phyloP scores from a whole-genome alignment of 2,113 vertebrate species.

The Sander vitreus region DNA sequence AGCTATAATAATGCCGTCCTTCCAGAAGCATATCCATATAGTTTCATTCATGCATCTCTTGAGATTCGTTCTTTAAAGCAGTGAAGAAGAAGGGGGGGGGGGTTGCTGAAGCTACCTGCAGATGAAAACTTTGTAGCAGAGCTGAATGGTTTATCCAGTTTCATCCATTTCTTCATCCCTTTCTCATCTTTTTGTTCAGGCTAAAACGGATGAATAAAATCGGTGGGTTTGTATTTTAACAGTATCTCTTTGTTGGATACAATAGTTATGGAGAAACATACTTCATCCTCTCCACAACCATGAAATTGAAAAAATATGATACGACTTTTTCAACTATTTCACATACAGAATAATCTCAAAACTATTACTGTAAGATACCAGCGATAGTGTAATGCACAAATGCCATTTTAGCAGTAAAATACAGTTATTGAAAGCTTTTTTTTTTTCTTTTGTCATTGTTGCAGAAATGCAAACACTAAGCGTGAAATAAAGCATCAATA shows the following conservation, averaged over 20 bases:
- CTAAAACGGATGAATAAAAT: background rate
- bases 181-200: background rate
- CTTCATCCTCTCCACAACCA: background rate
- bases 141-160: conserved; percentile 18
- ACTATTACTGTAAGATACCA: background rate
- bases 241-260: background rate
- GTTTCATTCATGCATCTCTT: conserved; percentile 44
- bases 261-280: background rate
- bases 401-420: background rate
- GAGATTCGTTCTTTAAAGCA: conserved; percentile 45
- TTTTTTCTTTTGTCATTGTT: background rate
- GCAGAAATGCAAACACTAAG: background rate
- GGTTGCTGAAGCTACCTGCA: conserved; percentile 15
- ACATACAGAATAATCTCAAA: background rate
- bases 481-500: background rate
- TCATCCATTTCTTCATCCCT: background rate
- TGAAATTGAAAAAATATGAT: background rate
- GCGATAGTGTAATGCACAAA: background rate
- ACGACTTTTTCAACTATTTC: background rate
- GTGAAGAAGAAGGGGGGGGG: background rate
- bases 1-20: background rate
- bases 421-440: background rate
- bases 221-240: background rate
- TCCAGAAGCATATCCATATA: background rate
- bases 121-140: conserved; percentile 45